A percentile compares a stretch with the other conserved stretches of the same genome.
These are phyloP conservation scores for Barypeithes pellucidus DNA, from an alignment of 2,888 invertebrate species.

Conservation along the genomic window DNA sequence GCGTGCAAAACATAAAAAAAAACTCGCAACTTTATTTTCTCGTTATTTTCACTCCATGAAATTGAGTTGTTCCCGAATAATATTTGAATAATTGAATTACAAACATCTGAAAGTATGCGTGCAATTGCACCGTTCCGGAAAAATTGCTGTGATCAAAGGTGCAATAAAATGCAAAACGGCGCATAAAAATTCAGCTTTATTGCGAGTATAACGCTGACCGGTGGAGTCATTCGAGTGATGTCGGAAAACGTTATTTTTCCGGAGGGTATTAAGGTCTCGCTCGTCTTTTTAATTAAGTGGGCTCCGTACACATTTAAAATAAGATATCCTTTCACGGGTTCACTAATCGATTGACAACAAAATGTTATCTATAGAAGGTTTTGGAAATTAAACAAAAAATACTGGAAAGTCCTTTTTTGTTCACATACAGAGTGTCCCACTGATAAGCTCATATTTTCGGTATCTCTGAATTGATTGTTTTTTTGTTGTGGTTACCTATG, in stretches of 20 bases:
- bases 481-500: no score
- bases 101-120: constrained; percentile 55
- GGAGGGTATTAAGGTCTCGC: constrained; percentile 2
- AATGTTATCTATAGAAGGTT: no score
- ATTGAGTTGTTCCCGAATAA: constrained; percentile 51
- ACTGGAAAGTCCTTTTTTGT: no score
- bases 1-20: constrained; percentile 5
- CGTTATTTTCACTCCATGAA: constrained; percentile 52
- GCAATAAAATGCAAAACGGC: constrained; percentile 64
- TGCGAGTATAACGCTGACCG: constrained; percentile 60
- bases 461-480: no score
- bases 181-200: constrained; percentile 64
- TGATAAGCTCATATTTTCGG: no score
- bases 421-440: no score
- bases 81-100: constrained; percentile 63
- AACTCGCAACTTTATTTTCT: constrained; percentile 19
- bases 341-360: no score
- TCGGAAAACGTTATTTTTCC: constrained; percentile 40
- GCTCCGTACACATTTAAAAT: no score
- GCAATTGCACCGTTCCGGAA: constrained; percentile 59
- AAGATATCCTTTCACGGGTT: no score
- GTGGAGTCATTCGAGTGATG: constrained; percentile 25
- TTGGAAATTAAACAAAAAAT: no score
- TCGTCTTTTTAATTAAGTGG: constrained; percentile 31
- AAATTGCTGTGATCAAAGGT: constrained; percentile 62